phyloP scores from a whole-genome alignment of 2,888 invertebrate species.

The Acrobasis consociella region DNA sequence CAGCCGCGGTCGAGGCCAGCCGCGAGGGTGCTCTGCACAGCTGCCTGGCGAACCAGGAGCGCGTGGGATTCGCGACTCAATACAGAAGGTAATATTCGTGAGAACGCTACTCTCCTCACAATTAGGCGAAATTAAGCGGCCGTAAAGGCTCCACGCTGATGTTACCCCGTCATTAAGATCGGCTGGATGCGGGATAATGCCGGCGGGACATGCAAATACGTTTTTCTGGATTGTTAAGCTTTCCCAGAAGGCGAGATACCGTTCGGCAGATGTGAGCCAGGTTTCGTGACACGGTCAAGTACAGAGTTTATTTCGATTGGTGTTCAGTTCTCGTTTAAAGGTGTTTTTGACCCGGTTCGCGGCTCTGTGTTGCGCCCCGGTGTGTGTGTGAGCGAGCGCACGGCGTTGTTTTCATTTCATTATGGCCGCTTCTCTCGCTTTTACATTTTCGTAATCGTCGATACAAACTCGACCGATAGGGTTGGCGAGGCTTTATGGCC shows the following conservation, averaged over 20 bases:
- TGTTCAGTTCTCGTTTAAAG: constrained; percentile 75
- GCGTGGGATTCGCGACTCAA: constrained; percentile 74
- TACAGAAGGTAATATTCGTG: constrained; percentile 76
- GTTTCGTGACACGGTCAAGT: constrained; percentile 78
- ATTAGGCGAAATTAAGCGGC: constrained; percentile 76
- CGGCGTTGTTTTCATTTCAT: constrained; percentile 76
- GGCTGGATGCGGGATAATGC: constrained; percentile 67
- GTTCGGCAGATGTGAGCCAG: constrained; percentile 75
- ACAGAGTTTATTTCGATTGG: constrained; percentile 74
- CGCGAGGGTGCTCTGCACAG: constrained; percentile 49
- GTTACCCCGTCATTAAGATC: constrained; percentile 74
- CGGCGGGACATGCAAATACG: constrained; percentile 76
- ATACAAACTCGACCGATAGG: constrained; percentile 67
- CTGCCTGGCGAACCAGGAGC: constrained; percentile 65
- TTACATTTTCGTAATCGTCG: constrained; percentile 78
- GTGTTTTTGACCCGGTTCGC: constrained; percentile 80
- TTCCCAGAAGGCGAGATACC: constrained; percentile 80
- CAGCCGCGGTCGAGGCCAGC: constrained; percentile 51
- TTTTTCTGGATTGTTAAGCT: constrained; percentile 74
- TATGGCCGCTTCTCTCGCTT: constrained; percentile 76
- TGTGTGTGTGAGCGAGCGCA: constrained; percentile 63
- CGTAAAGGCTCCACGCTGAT: constrained; percentile 66
- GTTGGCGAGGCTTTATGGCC: constrained; percentile 51
- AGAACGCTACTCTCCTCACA: constrained; percentile 71
- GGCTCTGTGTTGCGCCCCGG: constrained; percentile 52